phyloP scores from a whole-genome alignment of 1,140 invertebrate genomes.

The Vanessa tameamea region DNA sequence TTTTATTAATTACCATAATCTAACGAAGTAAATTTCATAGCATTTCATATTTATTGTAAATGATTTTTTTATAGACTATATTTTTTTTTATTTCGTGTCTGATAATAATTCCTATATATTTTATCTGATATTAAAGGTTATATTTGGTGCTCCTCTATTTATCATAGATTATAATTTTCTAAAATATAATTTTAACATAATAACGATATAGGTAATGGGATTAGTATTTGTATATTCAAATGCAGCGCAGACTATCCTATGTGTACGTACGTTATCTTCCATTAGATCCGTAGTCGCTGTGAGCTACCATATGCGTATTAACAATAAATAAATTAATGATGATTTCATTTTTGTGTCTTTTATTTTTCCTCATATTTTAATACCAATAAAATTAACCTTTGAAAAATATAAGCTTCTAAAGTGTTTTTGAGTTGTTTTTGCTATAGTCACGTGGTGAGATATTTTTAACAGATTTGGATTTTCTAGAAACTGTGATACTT shows the following conservation, averaged over 20 bases:
- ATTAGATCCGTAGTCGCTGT: conserved; percentile 73
- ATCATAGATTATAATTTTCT: background rate
- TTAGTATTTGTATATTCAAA: conserved; percentile 34
- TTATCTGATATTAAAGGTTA: background rate
- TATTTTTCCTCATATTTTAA: background rate
- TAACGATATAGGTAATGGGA: too few relatives aligned
- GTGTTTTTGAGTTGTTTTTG: too few relatives aligned
- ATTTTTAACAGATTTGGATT: too few relatives aligned
- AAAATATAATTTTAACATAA: background rate
- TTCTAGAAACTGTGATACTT: too few relatives aligned
- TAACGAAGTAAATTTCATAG: background rate
- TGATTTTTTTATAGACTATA: background rate
- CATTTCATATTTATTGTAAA: background rate
- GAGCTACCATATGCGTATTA: conserved; percentile 73
- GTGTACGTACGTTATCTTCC: conserved; percentile 76
- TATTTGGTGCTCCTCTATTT: conserved; percentile 19
- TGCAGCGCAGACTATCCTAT: conserved; percentile 57
- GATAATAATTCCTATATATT: background rate
- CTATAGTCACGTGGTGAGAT: too few relatives aligned
- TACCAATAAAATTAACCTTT: background rate
- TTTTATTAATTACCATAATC: too few relatives aligned
- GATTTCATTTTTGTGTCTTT: conserved; percentile 44
- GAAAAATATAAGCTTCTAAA: too few relatives aligned
- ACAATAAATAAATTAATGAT: conserved; percentile 71
- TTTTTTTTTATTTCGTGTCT: background rate